Conservation (phyloP, 2,797 vertebrate species). For the Gephyroberyx darwinii region DNA sequence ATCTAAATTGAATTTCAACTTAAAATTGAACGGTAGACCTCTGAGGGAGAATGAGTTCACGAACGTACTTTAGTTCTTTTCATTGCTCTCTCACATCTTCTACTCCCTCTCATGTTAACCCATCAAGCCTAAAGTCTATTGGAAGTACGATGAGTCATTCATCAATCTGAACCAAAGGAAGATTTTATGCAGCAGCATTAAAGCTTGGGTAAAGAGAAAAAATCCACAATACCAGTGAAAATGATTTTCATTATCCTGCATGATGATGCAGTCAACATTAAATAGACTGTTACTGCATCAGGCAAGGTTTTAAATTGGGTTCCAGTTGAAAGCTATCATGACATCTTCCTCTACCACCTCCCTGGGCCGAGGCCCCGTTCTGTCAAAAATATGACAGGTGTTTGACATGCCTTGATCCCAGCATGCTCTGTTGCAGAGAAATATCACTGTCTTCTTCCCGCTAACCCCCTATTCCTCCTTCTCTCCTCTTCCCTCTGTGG, state of each 20-base stretch:
- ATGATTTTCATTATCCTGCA: slow-evolving; percentile 24
- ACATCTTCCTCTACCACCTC: slow-evolving; percentile 24
- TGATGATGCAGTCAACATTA: slow-evolving; percentile 17
- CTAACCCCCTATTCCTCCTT: slow-evolving; percentile 17
- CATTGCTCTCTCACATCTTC: neutral
- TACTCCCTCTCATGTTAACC: slow-evolving; percentile 17
- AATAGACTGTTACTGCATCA: slow-evolving; percentile 13
- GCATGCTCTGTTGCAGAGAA: slow-evolving; percentile 13
- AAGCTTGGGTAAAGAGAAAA: slow-evolving; percentile 13
- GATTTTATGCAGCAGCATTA: slow-evolving; percentile 26
- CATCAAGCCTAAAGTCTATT: slow-evolving; percentile 1
- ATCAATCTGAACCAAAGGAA: neutral
- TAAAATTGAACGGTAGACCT: neutral
- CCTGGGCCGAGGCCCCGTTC: slow-evolving; percentile 36
- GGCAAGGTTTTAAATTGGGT: slow-evolving; percentile 18
- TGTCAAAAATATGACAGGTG: slow-evolving; percentile 50
- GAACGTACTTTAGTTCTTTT: neutral
- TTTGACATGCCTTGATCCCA: slow-evolving; percentile 47
- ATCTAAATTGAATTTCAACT: neutral
- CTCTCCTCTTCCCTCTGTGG: neutral
- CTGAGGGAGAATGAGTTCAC: neutral
- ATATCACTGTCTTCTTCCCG: slow-evolving; percentile 22
- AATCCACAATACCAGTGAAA: neutral
- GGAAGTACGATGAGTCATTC: slow-evolving; percentile 28
- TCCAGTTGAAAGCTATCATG: slow-evolving; percentile 24